A percentile compares a stretch with the other conserved stretches of the same genome.
Conservation (phyloP, 1,140 invertebrate species). For the Dendrolimus punctatus region DNA sequence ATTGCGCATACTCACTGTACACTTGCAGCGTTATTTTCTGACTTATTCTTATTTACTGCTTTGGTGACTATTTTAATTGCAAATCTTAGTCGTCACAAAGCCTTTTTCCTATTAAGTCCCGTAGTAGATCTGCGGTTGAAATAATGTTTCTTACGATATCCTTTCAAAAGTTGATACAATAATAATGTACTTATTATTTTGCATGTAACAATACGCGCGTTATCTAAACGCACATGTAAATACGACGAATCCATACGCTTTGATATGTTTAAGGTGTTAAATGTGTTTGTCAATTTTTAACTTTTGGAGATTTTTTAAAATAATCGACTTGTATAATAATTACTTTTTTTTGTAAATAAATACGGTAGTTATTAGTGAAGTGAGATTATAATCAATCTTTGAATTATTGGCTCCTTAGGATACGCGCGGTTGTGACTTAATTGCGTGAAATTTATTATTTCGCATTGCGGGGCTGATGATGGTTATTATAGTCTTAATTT, state of each 20-base stretch:
- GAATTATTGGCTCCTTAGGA: no score
- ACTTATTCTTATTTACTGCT: no score
- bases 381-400: slow-evolving; percentile 44
- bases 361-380: slow-evolving; percentile 32
- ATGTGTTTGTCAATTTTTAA: slow-evolving; percentile 68
- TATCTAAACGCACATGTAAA: slow-evolving; percentile 59
- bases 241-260: slow-evolving; percentile 69
- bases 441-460: not conserved
- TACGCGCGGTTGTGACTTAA: slow-evolving; percentile 23
- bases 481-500: no score
- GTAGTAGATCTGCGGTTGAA: no score
- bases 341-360: slow-evolving; percentile 40
- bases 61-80: no score
- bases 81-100: no score
- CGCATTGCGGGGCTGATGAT: no score
- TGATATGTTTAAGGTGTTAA: slow-evolving; percentile 64
- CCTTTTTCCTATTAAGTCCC: no score
- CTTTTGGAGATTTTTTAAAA: slow-evolving; percentile 53
- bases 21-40: no score
- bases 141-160: no score
- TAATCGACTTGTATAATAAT: slow-evolving; percentile 43
- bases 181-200: slow-evolving; percentile 62
- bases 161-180: slow-evolving; percentile 3
- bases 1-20: no score
- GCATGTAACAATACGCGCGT: slow-evolving; percentile 53